Evolutionary conservation across 1,140 invertebrate genomes (phyloP), one percentile per base, ranked within the genome.

Genomic region (Sycophila sp.): DNA sequence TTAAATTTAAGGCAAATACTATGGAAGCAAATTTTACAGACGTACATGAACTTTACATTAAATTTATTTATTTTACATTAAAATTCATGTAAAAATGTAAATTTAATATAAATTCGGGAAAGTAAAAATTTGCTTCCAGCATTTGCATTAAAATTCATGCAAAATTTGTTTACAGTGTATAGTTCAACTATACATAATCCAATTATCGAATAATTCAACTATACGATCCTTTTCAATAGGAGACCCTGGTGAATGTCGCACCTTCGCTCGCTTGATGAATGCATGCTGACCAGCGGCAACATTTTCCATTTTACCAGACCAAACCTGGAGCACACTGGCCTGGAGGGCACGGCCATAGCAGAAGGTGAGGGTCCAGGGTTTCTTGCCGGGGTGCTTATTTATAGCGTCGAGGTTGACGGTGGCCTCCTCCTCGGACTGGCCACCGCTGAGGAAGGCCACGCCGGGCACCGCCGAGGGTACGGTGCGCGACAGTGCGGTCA

Each of bases 331-430:
- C 0, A 97, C 97, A 47, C 95, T 97, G 6, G 97, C 97, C 87
- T 94, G 93, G 11, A 94, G 87, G 45, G 93, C 93, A 71, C 98
- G 92, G 13, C 98, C 98, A 83, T 96, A 99, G 69, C 95, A 97
- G 91, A 99, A 99, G 73, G 96, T 97, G 4, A 99, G 87, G 17
- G 92, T 90, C 98, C 98, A 99, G 36, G 98, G 98, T 85, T 94
- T 96, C 81, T 93, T 93, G 8, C 89, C 91, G 17, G 88, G 83
- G 69, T 88, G 91, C 75, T 92, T 90, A 85, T 99, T 99, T 83
- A 99, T 98, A 34, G 96, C 96, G 81, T 97, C 94, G 81, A 99
- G 88, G 84, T 99, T 96, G 13, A 97, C 87, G 0, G 97, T 94
- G 4, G 98, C 97, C 80, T 98, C 96, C 83, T 98, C 96, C 83